Evolutionary conservation across 2,113 vertebrate species (phyloP), one percentile per base, ranked within the genome.

Genomic region (Lontra canadensis): DNA sequence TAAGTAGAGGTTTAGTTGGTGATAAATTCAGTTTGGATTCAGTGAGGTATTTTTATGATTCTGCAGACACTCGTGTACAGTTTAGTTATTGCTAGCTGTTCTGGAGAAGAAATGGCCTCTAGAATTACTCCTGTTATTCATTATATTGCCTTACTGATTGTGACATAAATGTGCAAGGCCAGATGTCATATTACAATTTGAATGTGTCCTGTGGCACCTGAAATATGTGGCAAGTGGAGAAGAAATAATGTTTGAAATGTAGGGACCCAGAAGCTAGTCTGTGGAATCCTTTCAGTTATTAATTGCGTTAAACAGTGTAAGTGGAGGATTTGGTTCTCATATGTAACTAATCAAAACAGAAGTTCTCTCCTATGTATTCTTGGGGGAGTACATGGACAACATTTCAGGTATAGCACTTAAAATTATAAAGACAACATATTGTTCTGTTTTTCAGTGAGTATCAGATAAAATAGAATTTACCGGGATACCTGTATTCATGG

Each of bases 21-120:
- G 61, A 90, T 97, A 90, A 90, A 92, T 92, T 95, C 93, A 84
- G 6, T 63, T 81, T 85, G 29, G 44, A 36, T 81, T 76, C 85
- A 71, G 47, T 69, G 29, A 36, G 12, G 8, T 59, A 10, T 90
- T 97, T 95, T 92, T 91, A 73, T 61, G 21, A 94, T 36, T 94
- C 90, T 91, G 23, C 8, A 88, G 69, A 83, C 11, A 65, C 7
- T 61, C 3, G 0, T 47, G 52, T 49, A 69, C 7, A 39, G 9
- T 84, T 96, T 57, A 74, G 34, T 76, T 88, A 67, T 61, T 93
- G 23, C 36, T 49, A 29, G 49, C 69, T 91, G 25, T 88, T 91
- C 69, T 89, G 63, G 18, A 90, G 82, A 91, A 88, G 59, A 91
- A 96, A 59, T 82, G 49, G 36, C 55, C 57, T 85, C 49, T 86